Evolutionary conservation across 2,113 vertebrate species (phyloP), one percentile per base, ranked within the genome.

Genomic region (Antidorcas marsupialis): DNA sequence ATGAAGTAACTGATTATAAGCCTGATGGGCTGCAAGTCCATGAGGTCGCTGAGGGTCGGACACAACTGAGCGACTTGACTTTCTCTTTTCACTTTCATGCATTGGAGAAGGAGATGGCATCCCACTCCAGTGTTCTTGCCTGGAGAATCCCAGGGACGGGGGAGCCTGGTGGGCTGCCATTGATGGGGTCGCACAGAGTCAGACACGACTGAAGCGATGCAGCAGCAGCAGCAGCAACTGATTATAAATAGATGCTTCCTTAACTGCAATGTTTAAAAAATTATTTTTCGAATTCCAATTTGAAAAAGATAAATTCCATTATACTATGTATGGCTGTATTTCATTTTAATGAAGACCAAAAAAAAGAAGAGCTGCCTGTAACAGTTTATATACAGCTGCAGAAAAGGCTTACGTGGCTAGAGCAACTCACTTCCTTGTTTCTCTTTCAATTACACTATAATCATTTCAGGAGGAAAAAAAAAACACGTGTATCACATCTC

Each of bases 391-490:
- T 17, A 60, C 23, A 47, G n/a, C 60, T 53, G 0, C 81, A 53
- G 74, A 88, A 16, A 74, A 86, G 39, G 3, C 17, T 89, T 97
- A 87, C 43, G 3, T 52, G 71, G 25, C 36, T 52, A 89, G 36
- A 89, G 94, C 59, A 82, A 92, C 19, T 52, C 76, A n/a, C 10
- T 21, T 67, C 13, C 8, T 60, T 8, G 2, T 53, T 59, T 57
- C 82, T 89, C 92, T 98, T 92, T 52, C 33, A 89, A n/a, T 91
- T 96, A 92, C 16, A 53, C 19, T 0, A 2, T 64, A 94, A 8
- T 97, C 87, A 67, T 97, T 97, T 71, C 93, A 90, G 87, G 36
- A 30, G 64, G 2, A 97, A 88, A 25, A 85, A 57, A 97, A 84
- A 82, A 55, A 83, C 96, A 78, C 25, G 92, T 84, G 55, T 79